Conservation (phyloP, 2,888 invertebrate genomes). For the Spodoptera exigua region DNA sequence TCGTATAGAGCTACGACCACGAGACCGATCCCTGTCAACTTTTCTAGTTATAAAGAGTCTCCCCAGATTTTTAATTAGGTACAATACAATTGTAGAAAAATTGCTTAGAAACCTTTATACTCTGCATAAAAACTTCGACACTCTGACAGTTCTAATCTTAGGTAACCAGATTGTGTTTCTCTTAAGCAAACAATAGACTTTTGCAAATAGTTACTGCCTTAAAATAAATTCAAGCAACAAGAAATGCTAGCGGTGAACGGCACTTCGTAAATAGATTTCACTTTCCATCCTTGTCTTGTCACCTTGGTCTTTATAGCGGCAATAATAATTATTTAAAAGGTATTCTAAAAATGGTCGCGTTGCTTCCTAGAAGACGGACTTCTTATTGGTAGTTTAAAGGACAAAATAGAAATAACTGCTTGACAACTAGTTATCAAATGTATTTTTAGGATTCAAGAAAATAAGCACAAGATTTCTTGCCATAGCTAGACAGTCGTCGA, state of each 20-base stretch:
- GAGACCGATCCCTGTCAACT: too few relatives aligned
- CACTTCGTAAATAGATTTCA: slow-evolving; percentile 79
- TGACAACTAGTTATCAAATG: too few relatives aligned
- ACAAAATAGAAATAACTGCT: too few relatives aligned
- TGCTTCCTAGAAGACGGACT: slow-evolving; percentile 7
- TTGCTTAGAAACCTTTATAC: too few relatives aligned
- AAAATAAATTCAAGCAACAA: slow-evolving; percentile 58
- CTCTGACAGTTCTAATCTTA: slow-evolving; percentile 26
- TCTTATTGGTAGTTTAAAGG: slow-evolving; percentile 5
- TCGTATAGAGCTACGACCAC: too few relatives aligned
- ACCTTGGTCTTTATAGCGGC: slow-evolving; percentile 69
- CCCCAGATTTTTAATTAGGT: too few relatives aligned
- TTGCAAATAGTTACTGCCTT: slow-evolving; percentile 65
- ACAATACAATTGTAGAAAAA: too few relatives aligned
- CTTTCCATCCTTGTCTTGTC: slow-evolving; percentile 80
- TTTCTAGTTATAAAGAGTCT: too few relatives aligned
- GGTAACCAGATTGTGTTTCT: slow-evolving; percentile 17
- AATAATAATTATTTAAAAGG: slow-evolving; percentile 23
- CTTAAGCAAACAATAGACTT: slow-evolving; percentile 48
- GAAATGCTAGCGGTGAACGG: slow-evolving; percentile 77
- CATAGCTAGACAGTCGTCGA: too few relatives aligned
- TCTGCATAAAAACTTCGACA: slow-evolving; percentile 15
- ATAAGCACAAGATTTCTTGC: too few relatives aligned
- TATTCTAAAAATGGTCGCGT: slow-evolving; percentile 25
- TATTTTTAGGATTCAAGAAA: too few relatives aligned